Evolutionary conservation across 2,888 invertebrate genomes (phyloP).

Genomic region (Eristalinus sepulchralis): DNA sequence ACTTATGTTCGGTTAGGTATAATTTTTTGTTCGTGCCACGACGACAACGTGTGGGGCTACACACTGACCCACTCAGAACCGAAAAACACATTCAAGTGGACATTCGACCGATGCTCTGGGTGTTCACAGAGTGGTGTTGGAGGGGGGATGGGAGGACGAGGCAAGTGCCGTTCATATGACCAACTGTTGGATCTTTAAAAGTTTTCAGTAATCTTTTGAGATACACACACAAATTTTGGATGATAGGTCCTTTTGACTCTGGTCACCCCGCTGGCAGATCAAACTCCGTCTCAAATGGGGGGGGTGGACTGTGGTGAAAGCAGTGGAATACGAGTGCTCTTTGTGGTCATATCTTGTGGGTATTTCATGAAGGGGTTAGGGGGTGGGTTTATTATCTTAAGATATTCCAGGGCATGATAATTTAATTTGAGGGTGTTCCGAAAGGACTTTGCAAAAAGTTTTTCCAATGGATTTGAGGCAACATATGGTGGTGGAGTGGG

Average conservation of each 20-base stretch:
- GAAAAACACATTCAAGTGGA: slow-evolving; percentile 7
- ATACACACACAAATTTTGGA: slow-evolving; percentile 52
- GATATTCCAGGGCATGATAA: slow-evolving; percentile 58
- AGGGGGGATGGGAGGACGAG: neutral
- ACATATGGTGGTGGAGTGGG: slow-evolving; percentile 4
- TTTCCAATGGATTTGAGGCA: slow-evolving; percentile 6
- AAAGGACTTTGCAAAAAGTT: neutral
- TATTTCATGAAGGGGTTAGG: slow-evolving; percentile 25
- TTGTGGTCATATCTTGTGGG: slow-evolving; percentile 67
- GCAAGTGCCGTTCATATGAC: slow-evolving; percentile 18
- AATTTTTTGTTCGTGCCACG: neutral
- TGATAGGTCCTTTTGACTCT: slow-evolving; percentile 62
- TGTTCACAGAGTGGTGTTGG: no score
- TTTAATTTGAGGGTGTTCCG: slow-evolving; percentile 46
- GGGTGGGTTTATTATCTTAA: slow-evolving; percentile 53
- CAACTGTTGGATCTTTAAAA: slow-evolving; percentile 65
- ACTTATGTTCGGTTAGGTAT: slow-evolving; percentile 57
- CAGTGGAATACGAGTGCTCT: slow-evolving; percentile 56
- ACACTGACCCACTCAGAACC: slow-evolving; percentile 51
- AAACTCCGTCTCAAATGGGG: slow-evolving; percentile 61
- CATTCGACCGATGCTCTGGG: neutral
- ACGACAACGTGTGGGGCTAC: no score
- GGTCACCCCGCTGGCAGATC: slow-evolving; percentile 52
- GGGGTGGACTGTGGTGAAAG: neutral
- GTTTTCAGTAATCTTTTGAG: slow-evolving; percentile 33